Base-by-base conservation (phyloP, 1,140 invertebrate genomes). In the Gonatopus flavifemur region DNA sequence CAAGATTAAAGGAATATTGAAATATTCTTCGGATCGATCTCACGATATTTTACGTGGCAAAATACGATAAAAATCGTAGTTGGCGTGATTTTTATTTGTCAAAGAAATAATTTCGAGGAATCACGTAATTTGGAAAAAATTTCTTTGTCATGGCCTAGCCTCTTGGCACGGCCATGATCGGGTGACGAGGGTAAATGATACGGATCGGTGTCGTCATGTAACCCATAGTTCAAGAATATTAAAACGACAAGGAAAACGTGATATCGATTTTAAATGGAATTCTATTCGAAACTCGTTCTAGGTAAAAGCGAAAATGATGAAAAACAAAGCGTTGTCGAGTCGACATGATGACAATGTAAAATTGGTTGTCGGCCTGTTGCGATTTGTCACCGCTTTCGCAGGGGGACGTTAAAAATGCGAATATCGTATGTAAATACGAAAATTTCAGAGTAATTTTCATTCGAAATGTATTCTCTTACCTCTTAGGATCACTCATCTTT, bases 271-370 rank as follows among this genome's bases (percentile, higher is more conserved):
- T 9, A 7, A 8, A 24, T 36, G 13, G 16, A 4, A 24, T 20
- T 7, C 18, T 28, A 4, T 6, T 37, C 10, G 44, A 4, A 44
- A 40, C 18, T 39, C 28, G 15, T 7, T 2, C 36, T 12, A 30
- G 18, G 24, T 36, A 21, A 38, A 19, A 7, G 12, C 35, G 18
- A 20, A 13, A 45, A 59, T 41, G n/a, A 30, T 39, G 10, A 41
- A 66, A 70, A 65, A 72, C 50, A 66, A 67, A 49, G 58, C 53
- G 43, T 53, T 48, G 50, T n/a, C n/a, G n/a, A 57, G 70, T 70
- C 72, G 75, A 76, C 74, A 77, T 76, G 75, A 77, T 77, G 75
- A 77, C 75, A 77, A 72, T 50, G 72, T 76, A 62, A 70, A 76
- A 73, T 77, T 75, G 71, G 69, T 60, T 63, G 64, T 52, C 52